Percentiles rank a stretch among this genome's conserved stretches.
Evolutionary conservation across 2,888 invertebrate genomes (phyloP).

Genomic region (Graphium colonna): DNA sequence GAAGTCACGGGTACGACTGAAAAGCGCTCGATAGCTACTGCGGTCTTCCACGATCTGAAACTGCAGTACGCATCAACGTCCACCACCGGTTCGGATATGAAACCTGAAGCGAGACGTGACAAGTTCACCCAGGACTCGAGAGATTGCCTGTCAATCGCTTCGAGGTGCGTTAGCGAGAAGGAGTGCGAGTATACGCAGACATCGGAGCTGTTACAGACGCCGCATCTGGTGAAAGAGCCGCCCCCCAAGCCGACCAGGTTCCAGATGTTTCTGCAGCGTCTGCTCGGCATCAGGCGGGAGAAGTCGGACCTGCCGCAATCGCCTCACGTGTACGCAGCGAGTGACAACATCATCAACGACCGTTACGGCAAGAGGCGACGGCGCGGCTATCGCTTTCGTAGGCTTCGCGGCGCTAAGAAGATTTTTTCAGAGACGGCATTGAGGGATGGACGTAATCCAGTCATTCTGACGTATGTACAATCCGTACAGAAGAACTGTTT

Average conservation of each 20-base stretch:
- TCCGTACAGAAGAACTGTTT: slow-evolving; percentile 56
- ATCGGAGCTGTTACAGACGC: slow-evolving; percentile 31
- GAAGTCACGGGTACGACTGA: slow-evolving; percentile 35
- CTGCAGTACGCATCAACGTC: slow-evolving; percentile 31
- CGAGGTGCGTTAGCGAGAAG: slow-evolving; percentile 31
- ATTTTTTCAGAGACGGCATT: slow-evolving; percentile 52
- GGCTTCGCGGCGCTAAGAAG: slow-evolving; percentile 50
- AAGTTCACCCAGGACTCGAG: slow-evolving; percentile 39
- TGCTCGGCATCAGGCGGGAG: slow-evolving; percentile 53
- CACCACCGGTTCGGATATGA: slow-evolving; percentile 1
- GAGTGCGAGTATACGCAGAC: slow-evolving; percentile 41
- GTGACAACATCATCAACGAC: slow-evolving; percentile 53
- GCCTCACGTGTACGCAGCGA: slow-evolving; percentile 49
- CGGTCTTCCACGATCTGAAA: slow-evolving; percentile 48
- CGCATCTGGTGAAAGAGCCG: slow-evolving; percentile 42
- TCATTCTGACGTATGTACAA: slow-evolving; percentile 57
- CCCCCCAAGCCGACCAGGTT: slow-evolving; percentile 50
- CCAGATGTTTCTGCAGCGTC: slow-evolving; percentile 56
- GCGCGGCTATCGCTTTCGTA: slow-evolving; percentile 44
- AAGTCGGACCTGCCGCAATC: slow-evolving; percentile 33
- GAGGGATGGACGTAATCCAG: slow-evolving; percentile 43
- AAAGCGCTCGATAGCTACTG: slow-evolving; percentile 36
- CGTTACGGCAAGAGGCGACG: slow-evolving; percentile 40
- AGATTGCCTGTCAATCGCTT: slow-evolving; percentile 30
- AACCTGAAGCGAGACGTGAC: slow-evolving; percentile 24